Base-by-base conservation (phyloP, 2,113 vertebrate species). In the Anoura caudifer region DNA sequence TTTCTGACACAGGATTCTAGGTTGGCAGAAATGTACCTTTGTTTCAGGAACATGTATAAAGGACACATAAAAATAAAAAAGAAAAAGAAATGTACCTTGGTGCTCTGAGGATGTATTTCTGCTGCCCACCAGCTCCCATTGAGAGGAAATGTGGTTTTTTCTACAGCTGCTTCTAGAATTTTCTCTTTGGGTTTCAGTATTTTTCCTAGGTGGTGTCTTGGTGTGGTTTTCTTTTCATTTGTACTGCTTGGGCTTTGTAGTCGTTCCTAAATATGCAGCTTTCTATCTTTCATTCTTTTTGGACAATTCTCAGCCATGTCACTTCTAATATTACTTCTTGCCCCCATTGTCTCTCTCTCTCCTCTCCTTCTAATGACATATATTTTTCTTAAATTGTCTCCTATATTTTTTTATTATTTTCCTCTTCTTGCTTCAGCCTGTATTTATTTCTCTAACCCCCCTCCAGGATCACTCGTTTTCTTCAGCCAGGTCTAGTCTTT, bases 361-460 rank as follows among this genome's bases (percentile, higher is more conserved):
- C 50, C 69, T 24, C 9, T 59, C 87, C 52, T 84, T 7, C 22
- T 33, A 76, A 80, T 63, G 22, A 36, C 4, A 41, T 41, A 31
- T 67, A 54, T 80, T 85, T 90, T 33, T 86, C 61, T 95, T 91
- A 52, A 72, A 65, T 33, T 92, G 6, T 73, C 83, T 89, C 83
- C 47, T 73, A 7, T 47, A 31, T 84, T 81, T 70, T 85, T 79
- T 26, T 33, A 28, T 31, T 24, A 38, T 52, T 90, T 84, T 92
- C 50, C 38, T 72, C 41, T 67, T 47, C 17, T n/a, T 69, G 31
- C 61, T 87, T 83, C 7, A 24, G 24, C 77, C 56, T 87, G 14
- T 77, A 56, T 56, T 6, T 87, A 61, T 43, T 90, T 95, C 94
- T 92, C 67, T 77, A 41, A 56, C 54, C 8, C 86, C 19, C 45